These are phyloP conservation scores for Plodia interpunctella DNA, from an alignment of 1,140 invertebrate genomes.

Conservation along the genomic window DNA sequence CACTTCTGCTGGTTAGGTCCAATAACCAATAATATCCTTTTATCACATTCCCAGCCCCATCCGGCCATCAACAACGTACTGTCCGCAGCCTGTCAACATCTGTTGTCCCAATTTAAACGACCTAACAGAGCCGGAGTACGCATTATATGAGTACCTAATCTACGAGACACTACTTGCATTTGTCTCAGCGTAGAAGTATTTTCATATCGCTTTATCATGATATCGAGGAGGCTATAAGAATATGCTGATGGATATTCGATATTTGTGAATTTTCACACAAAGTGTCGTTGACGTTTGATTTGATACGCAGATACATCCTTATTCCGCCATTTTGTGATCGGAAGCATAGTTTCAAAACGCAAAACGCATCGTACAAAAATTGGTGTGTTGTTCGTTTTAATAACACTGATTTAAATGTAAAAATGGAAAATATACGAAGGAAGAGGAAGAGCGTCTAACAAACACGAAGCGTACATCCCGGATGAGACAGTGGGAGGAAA, in stretches of 20 bases:
- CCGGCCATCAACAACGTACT: slow-evolving; percentile 51
- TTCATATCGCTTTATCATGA: background rate
- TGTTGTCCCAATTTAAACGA: slow-evolving; percentile 67
- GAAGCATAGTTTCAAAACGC: too few species aligned
- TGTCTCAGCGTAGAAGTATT: too few species aligned
- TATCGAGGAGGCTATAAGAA: background rate
- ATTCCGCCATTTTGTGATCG: too few species aligned
- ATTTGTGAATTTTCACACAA: too few species aligned
- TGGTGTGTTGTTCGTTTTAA: background rate
- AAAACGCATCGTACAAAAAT: too few species aligned
- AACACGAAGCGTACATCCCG: slow-evolving; percentile 43
- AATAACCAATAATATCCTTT: slow-evolving; percentile 52
- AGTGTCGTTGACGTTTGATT: too few species aligned
- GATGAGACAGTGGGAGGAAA: slow-evolving; percentile 34
- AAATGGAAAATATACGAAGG: background rate
- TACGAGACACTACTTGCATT: background rate
- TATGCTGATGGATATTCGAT: too few species aligned
- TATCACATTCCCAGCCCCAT: slow-evolving; percentile 52
- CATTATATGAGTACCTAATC: slow-evolving; percentile 14
- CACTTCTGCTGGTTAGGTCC: slow-evolving; percentile 22
- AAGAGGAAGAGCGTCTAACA: slow-evolving; percentile 34
- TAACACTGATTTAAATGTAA: background rate
- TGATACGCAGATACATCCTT: too few species aligned
- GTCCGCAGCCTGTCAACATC: slow-evolving; percentile 61
- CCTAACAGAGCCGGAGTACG: slow-evolving; percentile 27